Evolutionary conservation across 2,888 invertebrate genomes (phyloP).

Genomic region (Eurytoma californica): DNA sequence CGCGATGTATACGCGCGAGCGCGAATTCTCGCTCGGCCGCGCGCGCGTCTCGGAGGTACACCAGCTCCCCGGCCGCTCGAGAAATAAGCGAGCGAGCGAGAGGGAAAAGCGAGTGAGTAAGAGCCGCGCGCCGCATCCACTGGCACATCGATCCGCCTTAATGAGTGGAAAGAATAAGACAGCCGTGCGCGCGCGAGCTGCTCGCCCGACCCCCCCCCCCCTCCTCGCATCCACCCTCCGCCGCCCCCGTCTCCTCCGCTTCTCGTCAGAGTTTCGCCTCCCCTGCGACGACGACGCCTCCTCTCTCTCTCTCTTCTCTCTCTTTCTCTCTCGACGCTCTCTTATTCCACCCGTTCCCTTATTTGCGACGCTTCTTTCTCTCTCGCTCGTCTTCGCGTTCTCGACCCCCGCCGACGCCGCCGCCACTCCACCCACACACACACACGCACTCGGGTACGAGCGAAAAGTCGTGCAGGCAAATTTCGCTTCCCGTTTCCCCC

Average conservation of each 20-base stretch:
- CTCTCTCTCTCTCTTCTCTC: slow-evolving; percentile 45
- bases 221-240: slow-evolving; percentile 55
- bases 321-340: slow-evolving; percentile 40
- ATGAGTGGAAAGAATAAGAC: slow-evolving; percentile 76
- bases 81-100: slow-evolving; percentile 47
- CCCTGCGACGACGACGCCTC: slow-evolving; percentile 36
- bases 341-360: slow-evolving; percentile 18
- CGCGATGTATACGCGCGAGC: background rate
- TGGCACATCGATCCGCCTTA: slow-evolving; percentile 75
- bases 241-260: slow-evolving; percentile 24
- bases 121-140: slow-evolving; percentile 40
- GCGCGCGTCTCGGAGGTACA: background rate
- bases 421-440: background rate
- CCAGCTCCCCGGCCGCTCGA: slow-evolving; percentile 24
- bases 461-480: slow-evolving; percentile 45
- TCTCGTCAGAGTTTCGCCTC: slow-evolving; percentile 37
- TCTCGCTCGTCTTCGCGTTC: slow-evolving; percentile 8
- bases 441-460: background rate
- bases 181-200: slow-evolving; percentile 64
- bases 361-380: slow-evolving; percentile 34
- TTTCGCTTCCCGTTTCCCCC: slow-evolving; percentile 19
- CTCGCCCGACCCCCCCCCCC: slow-evolving; percentile 60
- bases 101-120: slow-evolving; percentile 48
- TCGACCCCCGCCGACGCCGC: background rate
- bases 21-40: slow-evolving; percentile 20